phyloP scores from a whole-genome alignment of 2,113 vertebrate genomes.

The Laticauda colubrina region DNA sequence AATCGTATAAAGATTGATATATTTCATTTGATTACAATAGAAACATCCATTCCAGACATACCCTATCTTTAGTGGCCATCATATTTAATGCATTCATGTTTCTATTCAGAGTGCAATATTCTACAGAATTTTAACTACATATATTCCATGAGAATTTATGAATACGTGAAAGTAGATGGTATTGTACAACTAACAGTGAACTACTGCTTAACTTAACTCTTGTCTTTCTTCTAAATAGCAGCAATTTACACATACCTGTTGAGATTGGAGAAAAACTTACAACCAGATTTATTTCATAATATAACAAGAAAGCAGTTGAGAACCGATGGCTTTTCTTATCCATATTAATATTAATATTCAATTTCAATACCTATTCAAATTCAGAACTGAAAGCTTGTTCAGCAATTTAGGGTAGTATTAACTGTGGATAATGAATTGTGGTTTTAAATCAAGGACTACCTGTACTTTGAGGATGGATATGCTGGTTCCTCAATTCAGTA shows the following conservation, averaged over 20 bases:
- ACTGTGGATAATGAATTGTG: not conserved
- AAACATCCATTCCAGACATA: conserved; percentile 14
- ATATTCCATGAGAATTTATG: not conserved
- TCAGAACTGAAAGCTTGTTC: not conserved
- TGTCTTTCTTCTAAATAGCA: not conserved
- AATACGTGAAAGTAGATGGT: not conserved
- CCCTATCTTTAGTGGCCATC: not conserved
- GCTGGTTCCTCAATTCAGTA: not conserved
- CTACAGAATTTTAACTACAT: not conserved
- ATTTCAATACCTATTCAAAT: not conserved
- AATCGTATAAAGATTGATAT: not conserved
- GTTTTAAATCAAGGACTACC: not conserved
- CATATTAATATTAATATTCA: not conserved
- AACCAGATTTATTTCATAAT: not conserved
- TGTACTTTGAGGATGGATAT: not conserved
- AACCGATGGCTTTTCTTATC: not conserved
- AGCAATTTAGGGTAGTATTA: not conserved
- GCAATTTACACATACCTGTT: not conserved
- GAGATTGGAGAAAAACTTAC: not conserved
- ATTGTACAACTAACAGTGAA: not conserved
- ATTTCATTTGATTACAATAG: not conserved
- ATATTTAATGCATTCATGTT: not conserved
- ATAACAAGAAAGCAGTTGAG: not conserved
- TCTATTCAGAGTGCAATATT: not conserved
- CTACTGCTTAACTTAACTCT: not conserved